phyloP scores from a whole-genome alignment of 2,113 vertebrate genomes.

The Dipodomys merriami region DNA sequence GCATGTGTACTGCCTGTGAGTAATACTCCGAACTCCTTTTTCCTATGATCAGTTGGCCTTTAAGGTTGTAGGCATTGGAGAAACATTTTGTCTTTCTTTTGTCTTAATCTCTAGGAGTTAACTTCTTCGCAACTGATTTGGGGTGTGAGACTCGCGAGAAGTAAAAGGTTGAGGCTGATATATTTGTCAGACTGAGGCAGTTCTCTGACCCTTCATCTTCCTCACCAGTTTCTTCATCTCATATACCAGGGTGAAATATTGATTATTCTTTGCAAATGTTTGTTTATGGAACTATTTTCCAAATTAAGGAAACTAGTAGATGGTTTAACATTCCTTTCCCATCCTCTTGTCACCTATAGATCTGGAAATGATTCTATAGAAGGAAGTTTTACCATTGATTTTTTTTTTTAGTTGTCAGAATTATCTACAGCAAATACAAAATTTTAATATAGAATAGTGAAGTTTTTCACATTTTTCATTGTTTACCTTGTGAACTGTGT shows the following conservation, averaged over 20 bases:
- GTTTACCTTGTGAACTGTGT: conserved; percentile 35
- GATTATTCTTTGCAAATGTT: neutral
- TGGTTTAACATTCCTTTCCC: neutral
- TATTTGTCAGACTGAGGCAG: neutral
- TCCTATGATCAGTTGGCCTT: conserved; percentile 15
- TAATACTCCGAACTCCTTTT: neutral
- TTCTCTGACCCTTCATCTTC: neutral
- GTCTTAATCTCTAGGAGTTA: conserved; percentile 24
- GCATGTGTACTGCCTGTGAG: neutral
- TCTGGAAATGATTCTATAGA: conserved; percentile 13
- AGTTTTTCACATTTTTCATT: neutral
- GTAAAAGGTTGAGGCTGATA: neutral
- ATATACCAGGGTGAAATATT: neutral
- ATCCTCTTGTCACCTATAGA: neutral
- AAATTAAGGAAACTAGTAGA: conserved; percentile 1
- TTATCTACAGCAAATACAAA: neutral
- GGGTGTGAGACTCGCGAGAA: neutral
- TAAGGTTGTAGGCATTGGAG: neutral
- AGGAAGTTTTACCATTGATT: neutral
- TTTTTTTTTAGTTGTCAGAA: conserved; percentile 3
- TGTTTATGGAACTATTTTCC: conserved; percentile 31
- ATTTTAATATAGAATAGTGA: neutral
- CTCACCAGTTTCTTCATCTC: neutral
- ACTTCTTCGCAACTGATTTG: neutral
- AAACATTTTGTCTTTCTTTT: conserved; percentile 32